Evolutionary conservation across 2,113 vertebrate species (phyloP).

Genomic region (Numenius arquata): DNA sequence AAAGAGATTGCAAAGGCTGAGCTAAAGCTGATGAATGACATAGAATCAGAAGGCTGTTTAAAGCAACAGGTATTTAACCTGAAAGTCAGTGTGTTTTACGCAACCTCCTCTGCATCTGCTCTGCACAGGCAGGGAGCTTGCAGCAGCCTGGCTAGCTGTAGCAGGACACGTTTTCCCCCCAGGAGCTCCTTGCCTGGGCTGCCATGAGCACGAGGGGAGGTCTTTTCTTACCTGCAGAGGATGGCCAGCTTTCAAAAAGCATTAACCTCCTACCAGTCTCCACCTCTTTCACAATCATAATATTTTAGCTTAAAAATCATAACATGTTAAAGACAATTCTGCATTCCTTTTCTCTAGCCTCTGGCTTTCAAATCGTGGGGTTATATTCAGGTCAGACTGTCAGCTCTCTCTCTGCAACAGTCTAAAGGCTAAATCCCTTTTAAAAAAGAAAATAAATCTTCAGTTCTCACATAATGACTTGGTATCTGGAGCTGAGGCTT

Average conservation of each 20-base stretch:
- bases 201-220: neutral
- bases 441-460: conserved; percentile 56
- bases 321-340: conserved; percentile 20
- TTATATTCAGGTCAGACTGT: conserved; percentile 57
- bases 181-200: neutral
- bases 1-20: neutral
- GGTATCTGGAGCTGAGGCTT: conserved; percentile 36
- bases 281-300: conserved; percentile 18
- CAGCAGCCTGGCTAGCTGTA: neutral
- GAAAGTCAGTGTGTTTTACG: neutral
- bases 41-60: neutral
- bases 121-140: neutral
- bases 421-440: conserved; percentile 45
- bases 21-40: neutral
- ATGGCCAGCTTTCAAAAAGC: neutral
- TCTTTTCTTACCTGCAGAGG: neutral
- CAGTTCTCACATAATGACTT: conserved; percentile 44
- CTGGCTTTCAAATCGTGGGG: neutral
- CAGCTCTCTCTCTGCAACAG: conserved; percentile 2
- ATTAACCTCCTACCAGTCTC: neutral
- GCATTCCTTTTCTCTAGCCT: conserved; percentile 22
- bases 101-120: neutral
- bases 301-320: conserved; percentile 35
- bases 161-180: neutral
- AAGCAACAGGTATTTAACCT: neutral